These are phyloP conservation scores for Lithobates pipiens DNA, from an alignment of 2,797 vertebrate species.

Conservation along the genomic window DNA sequence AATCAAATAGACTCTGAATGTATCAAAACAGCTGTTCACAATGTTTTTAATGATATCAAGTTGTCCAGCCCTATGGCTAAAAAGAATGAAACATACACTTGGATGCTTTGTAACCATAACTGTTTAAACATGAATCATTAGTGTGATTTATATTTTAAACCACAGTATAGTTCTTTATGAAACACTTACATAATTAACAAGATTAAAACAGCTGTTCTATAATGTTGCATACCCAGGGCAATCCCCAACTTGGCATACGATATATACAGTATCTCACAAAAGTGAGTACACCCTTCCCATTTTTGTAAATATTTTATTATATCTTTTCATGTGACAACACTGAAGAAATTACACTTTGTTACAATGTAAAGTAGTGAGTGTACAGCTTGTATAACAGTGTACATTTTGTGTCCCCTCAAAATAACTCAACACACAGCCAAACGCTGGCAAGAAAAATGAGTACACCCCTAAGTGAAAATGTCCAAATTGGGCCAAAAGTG, in stretches of 20 bases:
- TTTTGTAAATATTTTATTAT: no score
- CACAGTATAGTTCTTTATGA: not conserved
- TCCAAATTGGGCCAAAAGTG: no score
- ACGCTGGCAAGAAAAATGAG: no score
- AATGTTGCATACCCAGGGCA: not conserved
- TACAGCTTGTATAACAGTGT: no score
- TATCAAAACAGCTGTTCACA: slow-evolving; percentile 2
- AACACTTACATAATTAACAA: not conserved
- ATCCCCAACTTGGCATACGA: not conserved
- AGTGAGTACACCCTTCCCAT: no score
- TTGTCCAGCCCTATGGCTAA: not conserved
- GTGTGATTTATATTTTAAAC: not conserved
- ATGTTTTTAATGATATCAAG: not conserved
- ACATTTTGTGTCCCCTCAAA: no score
- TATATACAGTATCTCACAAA: no score
- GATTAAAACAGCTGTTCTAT: not conserved
- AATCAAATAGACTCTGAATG: not conserved
- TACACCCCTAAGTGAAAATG: no score
- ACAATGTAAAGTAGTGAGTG: no score
- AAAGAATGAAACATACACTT: not conserved
- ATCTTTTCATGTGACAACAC: no score
- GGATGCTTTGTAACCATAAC: not conserved
- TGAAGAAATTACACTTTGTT: no score
- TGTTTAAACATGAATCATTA: not conserved
- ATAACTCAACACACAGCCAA: no score